phyloP scores from a whole-genome alignment of 2,888 invertebrate genomes.

The Elysia crispata region DNA sequence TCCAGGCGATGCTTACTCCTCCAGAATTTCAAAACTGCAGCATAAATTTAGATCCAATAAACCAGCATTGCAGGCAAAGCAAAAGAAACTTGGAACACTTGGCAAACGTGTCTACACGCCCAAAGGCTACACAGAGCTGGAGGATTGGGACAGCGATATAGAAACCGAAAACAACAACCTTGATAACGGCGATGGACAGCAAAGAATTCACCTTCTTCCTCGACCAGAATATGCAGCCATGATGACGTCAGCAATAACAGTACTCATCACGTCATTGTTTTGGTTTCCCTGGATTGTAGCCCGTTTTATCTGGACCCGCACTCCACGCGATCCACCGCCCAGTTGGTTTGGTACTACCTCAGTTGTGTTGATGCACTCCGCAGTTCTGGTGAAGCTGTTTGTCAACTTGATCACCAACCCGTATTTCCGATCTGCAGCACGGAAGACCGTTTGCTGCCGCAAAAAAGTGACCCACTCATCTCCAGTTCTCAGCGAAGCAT shows the following conservation, averaged over 20 bases:
- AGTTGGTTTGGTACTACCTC: conserved; percentile 21
- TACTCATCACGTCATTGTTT: conserved; percentile 22
- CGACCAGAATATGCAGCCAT: conserved; percentile 32
- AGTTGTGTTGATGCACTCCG: conserved; percentile 29
- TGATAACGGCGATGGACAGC: neutral
- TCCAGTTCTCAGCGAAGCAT: neutral
- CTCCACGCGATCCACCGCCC: conserved; percentile 24
- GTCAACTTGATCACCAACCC: conserved; percentile 23
- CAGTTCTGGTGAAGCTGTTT: conserved; percentile 32
- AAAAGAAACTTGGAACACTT: conserved; percentile 3
- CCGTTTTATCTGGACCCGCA: conserved; percentile 25
- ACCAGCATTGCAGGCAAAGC: neutral
- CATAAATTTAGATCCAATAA: conserved; percentile 10
- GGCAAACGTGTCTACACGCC: conserved; percentile 34
- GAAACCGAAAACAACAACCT: conserved; percentile 22
- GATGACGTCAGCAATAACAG: conserved; percentile 21
- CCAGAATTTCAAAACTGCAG: conserved; percentile 32
- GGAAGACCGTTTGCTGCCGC: conserved; percentile 29
- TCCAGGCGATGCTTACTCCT: conserved; percentile 29
- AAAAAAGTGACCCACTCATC: neutral
- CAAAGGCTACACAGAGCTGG: conserved; percentile 37
- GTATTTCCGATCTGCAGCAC: conserved; percentile 23
- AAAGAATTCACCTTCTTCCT: conserved; percentile 14
- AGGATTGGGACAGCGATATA: conserved; percentile 43
- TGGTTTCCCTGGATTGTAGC: conserved; percentile 43